phyloP scores from a whole-genome alignment of 2,888 invertebrate genomes.

The Andrena haemorrhoa region DNA sequence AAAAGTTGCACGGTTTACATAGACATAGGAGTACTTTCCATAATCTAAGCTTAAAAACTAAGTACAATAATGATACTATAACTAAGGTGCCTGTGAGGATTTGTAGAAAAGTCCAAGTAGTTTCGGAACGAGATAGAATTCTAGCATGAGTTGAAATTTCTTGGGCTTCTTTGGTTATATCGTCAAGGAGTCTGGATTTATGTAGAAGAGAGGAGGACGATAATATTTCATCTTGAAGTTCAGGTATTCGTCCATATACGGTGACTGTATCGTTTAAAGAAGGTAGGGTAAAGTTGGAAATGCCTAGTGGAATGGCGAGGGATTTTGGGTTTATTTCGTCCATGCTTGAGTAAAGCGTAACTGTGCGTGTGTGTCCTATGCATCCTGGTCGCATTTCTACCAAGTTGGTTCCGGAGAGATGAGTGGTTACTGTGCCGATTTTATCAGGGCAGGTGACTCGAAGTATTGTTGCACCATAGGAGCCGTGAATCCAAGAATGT shows the following conservation, averaged over 20 bases:
- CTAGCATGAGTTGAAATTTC: too few relatives aligned
- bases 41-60: background rate
- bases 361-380: background rate
- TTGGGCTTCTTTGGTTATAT: too few relatives aligned
- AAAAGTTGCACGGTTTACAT: background rate
- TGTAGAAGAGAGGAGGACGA: too few relatives aligned
- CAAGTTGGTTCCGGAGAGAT: constrained; percentile 3
- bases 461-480: too few relatives aligned
- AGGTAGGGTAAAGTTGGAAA: too few relatives aligned
- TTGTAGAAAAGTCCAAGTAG: background rate
- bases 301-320: too few relatives aligned
- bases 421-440: constrained; percentile 5
- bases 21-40: background rate
- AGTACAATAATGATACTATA: background rate
- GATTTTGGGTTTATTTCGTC: background rate
- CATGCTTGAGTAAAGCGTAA: background rate
- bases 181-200: too few relatives aligned
- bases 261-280: too few relatives aligned
- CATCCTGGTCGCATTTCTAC: constrained; percentile 1
- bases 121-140: background rate
- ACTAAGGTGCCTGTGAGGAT: background rate
- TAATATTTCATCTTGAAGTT: too few relatives aligned
- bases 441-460: too few relatives aligned
- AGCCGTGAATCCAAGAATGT: too few relatives aligned
- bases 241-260: too few relatives aligned